Base-by-base conservation (phyloP, 2,797 vertebrate genomes). In the Tympanoctomys barrerae region DNA sequence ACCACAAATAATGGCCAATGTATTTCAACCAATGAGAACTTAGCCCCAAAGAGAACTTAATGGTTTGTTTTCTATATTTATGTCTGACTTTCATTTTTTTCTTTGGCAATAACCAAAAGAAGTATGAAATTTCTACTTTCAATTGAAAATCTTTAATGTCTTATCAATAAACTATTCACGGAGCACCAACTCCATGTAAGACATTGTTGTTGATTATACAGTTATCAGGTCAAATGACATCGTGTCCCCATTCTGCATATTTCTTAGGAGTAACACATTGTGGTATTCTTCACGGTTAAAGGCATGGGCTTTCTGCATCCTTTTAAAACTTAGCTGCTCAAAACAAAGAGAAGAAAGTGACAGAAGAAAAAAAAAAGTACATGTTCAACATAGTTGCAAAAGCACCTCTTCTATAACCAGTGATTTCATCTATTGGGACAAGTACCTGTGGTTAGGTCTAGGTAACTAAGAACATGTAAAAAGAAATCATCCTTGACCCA, bases 351-450 rank as follows among this genome's bases (percentile, higher is more conserved):
- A 86, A 94, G 68, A 90, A 95, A 89, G 26, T 36, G 36, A 64
- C 36, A 66, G 70, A 39, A 39, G 70, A 22, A 70, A n/a, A 18
- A 71, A 71, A 89, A 78, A 68, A 73, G 22, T n/a, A 54, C 42
- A 6, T 36, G 18, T 42, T 84, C 84, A 91, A 89, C 42, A 94
- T 24, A 90, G 57, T 78, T 81, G 22, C 33, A 75, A 85, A 96
- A 95, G 68, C 36, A 87, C 28, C 31, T 87, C 52, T 94, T 84
- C 91, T 36, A 28, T 42, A 84, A 62, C 9, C 12, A 52, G 62
- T 95, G 83, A 81, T 73, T 87, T 92, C 78, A 96, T 92, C 89
- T 42, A 24, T 36, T 78, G 12, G 86, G 97, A 89, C 94, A 96
- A 94, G 33, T 57, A 68, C 91, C 93, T 91, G 68, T 68, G 64